Conservation (phyloP, 2,888 invertebrate genomes). For the Autographa gamma region DNA sequence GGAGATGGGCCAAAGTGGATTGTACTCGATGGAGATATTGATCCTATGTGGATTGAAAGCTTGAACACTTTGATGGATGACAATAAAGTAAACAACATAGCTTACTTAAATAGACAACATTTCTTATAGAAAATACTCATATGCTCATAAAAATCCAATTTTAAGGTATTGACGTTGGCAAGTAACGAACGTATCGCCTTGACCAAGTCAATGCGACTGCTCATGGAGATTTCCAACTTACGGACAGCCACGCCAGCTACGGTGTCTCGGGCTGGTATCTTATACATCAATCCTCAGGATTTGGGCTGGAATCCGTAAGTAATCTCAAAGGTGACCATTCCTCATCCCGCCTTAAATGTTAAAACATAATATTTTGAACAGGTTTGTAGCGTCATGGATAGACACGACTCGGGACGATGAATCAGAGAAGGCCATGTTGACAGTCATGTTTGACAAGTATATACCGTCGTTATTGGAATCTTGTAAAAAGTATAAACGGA, state of each 20-base stretch:
- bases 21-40: constrained; percentile 98
- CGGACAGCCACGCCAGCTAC: constrained; percentile 98
- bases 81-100: constrained; percentile 91
- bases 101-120: not conserved
- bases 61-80: constrained; percentile 99
- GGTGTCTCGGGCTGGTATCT: constrained; percentile 97
- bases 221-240: constrained; percentile 97
- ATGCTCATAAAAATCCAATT: constrained; percentile 9
- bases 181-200: constrained; percentile 98
- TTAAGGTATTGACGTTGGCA: constrained; percentile 94
- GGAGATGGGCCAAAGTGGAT: constrained; percentile 98
- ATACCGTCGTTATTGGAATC: constrained; percentile 95
- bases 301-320: constrained; percentile 98
- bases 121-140: not conserved
- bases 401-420: constrained; percentile 92
- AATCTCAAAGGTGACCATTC: not conserved
- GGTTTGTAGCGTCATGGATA: constrained; percentile 97
- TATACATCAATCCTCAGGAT: constrained; percentile 98
- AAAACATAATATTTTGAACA: constrained; percentile 63
- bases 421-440: constrained; percentile 93
- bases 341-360: not conserved
- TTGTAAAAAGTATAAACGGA: constrained; percentile 94
- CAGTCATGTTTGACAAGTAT: constrained; percentile 97
- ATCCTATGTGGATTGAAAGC: constrained; percentile 99
- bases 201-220: constrained; percentile 95